These are phyloP conservation scores for Lepidocolaptes lacrymiger DNA, from an alignment of 2,797 vertebrate species.

Conservation along the genomic window DNA sequence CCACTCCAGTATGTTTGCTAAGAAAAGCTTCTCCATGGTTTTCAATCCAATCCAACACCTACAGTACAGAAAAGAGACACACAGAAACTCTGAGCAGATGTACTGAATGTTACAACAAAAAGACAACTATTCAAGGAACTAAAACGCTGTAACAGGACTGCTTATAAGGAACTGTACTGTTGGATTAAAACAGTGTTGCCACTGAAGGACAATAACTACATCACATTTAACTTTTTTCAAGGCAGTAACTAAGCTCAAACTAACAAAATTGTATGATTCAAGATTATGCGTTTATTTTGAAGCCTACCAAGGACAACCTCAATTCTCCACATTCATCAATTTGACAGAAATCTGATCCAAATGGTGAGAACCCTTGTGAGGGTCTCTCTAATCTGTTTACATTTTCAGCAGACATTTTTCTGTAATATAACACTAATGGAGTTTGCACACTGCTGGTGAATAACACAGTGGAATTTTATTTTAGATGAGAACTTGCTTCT, in stretches of 20 bases:
- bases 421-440: background rate
- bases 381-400: background rate
- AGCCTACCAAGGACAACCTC: background rate
- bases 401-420: background rate
- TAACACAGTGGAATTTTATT: background rate
- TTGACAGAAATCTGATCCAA: conserved; percentile 9
- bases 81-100: background rate
- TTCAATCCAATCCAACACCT: conserved; percentile 98
- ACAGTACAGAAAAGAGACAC: background rate
- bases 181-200: background rate
- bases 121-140: background rate
- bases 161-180: background rate
- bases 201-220: background rate
- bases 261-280: background rate
- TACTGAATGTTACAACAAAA: background rate
- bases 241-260: background rate
- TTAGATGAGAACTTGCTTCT: background rate
- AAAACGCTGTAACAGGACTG: background rate
- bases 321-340: background rate
- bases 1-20: conserved; percentile 96
- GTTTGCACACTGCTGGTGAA: background rate
- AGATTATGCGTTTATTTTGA: background rate
- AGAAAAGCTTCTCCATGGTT: conserved; percentile 97
- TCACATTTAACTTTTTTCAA: background rate
- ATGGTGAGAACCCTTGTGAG: background rate